Evolutionary conservation across 2,113 vertebrate species (phyloP).

Genomic region (Oncorhynchus masou): DNA sequence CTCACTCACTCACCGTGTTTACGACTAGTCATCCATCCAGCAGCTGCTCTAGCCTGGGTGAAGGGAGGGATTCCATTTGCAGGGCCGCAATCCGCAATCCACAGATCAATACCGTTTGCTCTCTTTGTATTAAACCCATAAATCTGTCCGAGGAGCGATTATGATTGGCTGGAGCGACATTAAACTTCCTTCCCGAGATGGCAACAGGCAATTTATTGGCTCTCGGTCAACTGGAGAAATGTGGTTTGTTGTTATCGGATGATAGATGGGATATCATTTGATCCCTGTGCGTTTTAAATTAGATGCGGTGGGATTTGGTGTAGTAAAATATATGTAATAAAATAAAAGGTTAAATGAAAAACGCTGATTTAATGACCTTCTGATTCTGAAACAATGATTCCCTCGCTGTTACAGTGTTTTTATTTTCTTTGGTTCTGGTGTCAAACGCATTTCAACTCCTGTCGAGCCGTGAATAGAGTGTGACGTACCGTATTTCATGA

Average conservation of each 20-base stretch:
- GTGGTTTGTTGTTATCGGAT: neutral
- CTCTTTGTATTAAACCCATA: constrained; percentile 24
- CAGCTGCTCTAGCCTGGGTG: neutral
- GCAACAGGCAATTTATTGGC: neutral
- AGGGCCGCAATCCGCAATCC: constrained; percentile 1
- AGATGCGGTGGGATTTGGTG: neutral
- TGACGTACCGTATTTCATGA: no score
- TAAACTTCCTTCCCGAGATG: constrained; percentile 6
- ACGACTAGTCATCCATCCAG: constrained; percentile 23
- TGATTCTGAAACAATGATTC: neutral
- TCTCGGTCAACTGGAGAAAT: neutral
- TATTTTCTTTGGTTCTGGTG: neutral
- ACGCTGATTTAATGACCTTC: no score
- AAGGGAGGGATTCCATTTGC: constrained; percentile 3
- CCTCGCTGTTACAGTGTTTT: no score
- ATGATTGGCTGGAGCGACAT: constrained; percentile 22
- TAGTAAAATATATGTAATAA: neutral
- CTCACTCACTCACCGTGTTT: neutral
- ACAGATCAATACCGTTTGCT: constrained; percentile 31
- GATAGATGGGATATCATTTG: neutral
- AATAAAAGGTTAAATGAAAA: no score
- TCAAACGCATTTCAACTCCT: no score
- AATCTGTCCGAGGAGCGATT: constrained; percentile 25
- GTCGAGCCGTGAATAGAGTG: no score
- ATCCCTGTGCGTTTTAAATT: neutral